A percentile compares a stretch with the other conserved stretches of the same genome.
These are phyloP conservation scores for Lamprotornis superbus DNA, from an alignment of 2,113 vertebrate genomes.

Conservation along the genomic window DNA sequence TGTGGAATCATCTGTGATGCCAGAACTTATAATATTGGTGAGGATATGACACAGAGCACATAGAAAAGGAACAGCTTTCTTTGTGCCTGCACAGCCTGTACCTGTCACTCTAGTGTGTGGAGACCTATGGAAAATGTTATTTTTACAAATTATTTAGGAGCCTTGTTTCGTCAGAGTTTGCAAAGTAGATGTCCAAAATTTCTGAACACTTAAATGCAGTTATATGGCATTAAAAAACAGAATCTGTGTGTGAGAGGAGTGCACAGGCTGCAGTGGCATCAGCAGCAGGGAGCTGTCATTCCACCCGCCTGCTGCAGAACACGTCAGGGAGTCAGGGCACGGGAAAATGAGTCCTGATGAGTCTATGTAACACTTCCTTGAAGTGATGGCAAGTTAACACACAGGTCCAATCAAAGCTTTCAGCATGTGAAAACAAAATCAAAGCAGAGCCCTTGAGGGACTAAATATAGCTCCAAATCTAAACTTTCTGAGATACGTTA, in stretches of 20 bases:
- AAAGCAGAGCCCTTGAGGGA: background rate
- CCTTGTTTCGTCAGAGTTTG: background rate
- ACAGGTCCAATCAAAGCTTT: conserved; percentile 19
- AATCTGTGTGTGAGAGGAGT: background rate
- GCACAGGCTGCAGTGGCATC: background rate
- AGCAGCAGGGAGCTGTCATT: conserved; percentile 22
- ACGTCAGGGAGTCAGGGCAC: background rate
- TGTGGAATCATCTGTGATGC: background rate
- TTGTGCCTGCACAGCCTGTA: background rate
- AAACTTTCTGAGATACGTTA: background rate
- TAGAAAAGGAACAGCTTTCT: background rate
- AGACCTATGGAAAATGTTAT: background rate
- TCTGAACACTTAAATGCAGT: background rate
- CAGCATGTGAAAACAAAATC: conserved; percentile 13
- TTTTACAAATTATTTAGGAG: conserved; percentile 5
- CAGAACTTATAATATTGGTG: background rate
- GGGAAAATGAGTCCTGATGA: conserved; percentile 17
- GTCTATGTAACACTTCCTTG: conserved; percentile 22
- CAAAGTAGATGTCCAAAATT: background rate
- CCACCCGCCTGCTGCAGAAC: background rate
- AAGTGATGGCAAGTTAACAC: conserved; percentile 28
- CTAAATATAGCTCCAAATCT: conserved; percentile 18
- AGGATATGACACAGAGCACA: background rate
- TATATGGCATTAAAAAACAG: background rate
- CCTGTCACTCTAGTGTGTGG: background rate